Conservation (phyloP, 2,113 vertebrate species). For the pig (Sus scrofa) region DNA sequence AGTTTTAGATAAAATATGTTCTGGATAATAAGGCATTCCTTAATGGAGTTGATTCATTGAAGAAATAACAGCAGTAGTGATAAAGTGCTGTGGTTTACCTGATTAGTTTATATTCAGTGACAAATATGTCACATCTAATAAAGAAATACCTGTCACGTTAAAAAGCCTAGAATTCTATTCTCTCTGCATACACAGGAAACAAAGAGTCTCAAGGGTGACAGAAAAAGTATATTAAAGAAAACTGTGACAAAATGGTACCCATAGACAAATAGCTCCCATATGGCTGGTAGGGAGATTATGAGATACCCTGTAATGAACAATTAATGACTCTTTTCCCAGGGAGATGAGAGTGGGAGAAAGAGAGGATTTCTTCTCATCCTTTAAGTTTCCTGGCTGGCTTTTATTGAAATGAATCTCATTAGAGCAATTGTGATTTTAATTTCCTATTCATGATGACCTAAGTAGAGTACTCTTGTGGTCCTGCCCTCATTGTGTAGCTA, state of each 20-base stretch:
- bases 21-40: constrained; percentile 11
- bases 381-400: constrained; percentile 62
- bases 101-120: constrained; percentile 74
- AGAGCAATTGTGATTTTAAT: constrained; percentile 24
- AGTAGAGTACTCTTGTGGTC: not conserved
- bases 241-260: constrained; percentile 57
- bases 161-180: constrained; percentile 80
- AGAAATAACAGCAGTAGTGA: constrained; percentile 79
- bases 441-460: not conserved
- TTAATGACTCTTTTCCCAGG: constrained; percentile 66
- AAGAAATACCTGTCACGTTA: constrained; percentile 82
- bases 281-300: constrained; percentile 62
- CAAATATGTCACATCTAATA: constrained; percentile 82
- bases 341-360: constrained; percentile 36
- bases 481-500: not conserved
- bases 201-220: constrained; percentile 68
- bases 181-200: constrained; percentile 68
- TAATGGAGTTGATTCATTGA: constrained; percentile 65
- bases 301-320: constrained; percentile 57
- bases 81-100: constrained; percentile 72
- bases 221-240: constrained; percentile 79
- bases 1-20: not conserved
- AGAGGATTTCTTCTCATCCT: constrained; percentile 62
- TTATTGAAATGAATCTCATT: constrained; percentile 63
- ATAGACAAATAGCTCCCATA: constrained; percentile 63